Base-by-base conservation (phyloP, 53 echinoderm and acorn worm genomes). In the Zoroaster sp. region DNA sequence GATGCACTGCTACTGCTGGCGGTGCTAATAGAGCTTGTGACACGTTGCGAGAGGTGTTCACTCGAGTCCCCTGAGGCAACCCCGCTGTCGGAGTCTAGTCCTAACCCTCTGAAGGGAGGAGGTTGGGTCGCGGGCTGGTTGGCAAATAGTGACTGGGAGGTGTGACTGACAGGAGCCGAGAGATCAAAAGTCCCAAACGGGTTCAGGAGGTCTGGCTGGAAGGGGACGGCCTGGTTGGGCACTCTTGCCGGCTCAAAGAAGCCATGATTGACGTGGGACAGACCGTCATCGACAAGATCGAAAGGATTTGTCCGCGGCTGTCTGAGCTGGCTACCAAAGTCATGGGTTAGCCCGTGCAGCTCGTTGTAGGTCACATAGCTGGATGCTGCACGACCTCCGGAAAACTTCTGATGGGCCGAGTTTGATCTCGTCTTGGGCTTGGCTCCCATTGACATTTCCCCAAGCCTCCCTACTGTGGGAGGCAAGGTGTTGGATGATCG, bases 191-290 rank as follows among this genome's bases (percentile, higher is more conserved):
- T 44, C 31, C 70, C 82, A 31, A 93, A 77, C n/a, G 90, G 88
- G 63, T 87, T 90, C 25, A 77, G 25, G 54, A 88, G 53, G 41
- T 87, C 88, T 37, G 83, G 35, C 37, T 72, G 82, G 73, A 73
- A 81, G 4, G 73, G 90, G 54, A 33, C 36, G 3, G 79, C 14
- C 17, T 73, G 72, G 25, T 37, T 37, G 39, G 70, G 66, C 5
- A 11, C 42, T 49, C n/a, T 67, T 21, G 71, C 83, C 12, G 78
- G 87, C 53, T 93, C 96, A 71, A 87, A 92, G 87, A 92, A 96
- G 15, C 93, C 96, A 69, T 91, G 96, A 39, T 96, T 96, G 35
- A 96, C 83, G 33, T 90, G 93, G 33, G 93, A 93, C 13, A 90
- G 72, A 34, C 55, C 79, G 55, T 72, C 72, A 20, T 89, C 45